phyloP scores from a whole-genome alignment of 2,888 invertebrate genomes.

The Nineta flava region DNA sequence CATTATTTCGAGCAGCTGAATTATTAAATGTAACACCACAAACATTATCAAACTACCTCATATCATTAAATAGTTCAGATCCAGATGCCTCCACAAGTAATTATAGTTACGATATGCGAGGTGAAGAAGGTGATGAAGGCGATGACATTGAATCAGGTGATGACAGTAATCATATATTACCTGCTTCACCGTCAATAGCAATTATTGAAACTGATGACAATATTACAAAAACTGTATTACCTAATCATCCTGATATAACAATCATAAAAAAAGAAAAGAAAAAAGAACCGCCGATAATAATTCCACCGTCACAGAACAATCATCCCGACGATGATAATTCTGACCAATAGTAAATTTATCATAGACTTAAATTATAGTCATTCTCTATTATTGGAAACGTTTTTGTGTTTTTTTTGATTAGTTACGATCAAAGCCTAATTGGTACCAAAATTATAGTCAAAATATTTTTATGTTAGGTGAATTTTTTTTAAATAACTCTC shows the following conservation, averaged over 20 bases:
- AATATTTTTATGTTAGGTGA: too few species aligned
- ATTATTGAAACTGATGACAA: constrained; percentile 21
- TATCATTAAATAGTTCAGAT: constrained; percentile 34
- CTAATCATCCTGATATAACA: constrained; percentile 41
- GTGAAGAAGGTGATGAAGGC: constrained; percentile 27
- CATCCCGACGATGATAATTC: constrained; percentile 29
- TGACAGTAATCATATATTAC: constrained; percentile 18
- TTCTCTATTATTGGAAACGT: background rate
- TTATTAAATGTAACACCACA: constrained; percentile 61
- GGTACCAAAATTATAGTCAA: background rate
- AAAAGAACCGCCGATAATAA: constrained; percentile 18
- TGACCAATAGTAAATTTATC: background rate
- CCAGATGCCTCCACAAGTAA: constrained; percentile 21
- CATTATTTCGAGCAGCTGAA: constrained; percentile 55
- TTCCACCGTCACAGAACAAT: constrained; percentile 22
- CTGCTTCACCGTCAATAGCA: constrained; percentile 23
- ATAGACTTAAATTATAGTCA: background rate
- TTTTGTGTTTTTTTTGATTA: background rate
- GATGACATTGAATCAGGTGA: constrained; percentile 23
- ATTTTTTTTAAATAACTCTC: background rate
- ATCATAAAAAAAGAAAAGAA: constrained; percentile 40
- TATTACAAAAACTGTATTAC: constrained; percentile 27
- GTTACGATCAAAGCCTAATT: background rate
- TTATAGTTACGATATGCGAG: constrained; percentile 9
- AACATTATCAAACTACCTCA: constrained; percentile 53